Evolutionary conservation across 2,797 vertebrate genomes (phyloP), one percentile per base, ranked within the genome.

Genomic region (Sebastes hopkinsi): DNA sequence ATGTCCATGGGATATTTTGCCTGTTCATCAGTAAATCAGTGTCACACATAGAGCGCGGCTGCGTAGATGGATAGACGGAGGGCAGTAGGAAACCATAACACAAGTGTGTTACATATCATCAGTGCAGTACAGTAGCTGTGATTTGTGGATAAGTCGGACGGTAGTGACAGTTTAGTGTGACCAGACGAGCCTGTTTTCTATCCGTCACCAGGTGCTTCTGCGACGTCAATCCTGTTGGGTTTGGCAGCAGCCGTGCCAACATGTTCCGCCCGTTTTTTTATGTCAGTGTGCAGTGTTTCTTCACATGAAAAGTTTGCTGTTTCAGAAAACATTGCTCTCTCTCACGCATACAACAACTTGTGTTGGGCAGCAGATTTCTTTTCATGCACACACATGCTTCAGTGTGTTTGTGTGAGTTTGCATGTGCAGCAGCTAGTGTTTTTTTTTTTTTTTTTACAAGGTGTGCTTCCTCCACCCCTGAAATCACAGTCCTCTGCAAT

Each of bases 1-100:
- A 70, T 67, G 73, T 86, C 83, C 27, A 20, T 92, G 90, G 80
- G 83, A 90, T 89, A 90, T 90, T 90, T 85, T 82, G 55, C 50
- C 56, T 46, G 72, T 65, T 60, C 79, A 52, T 87, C 75, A 62
- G 68, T 92, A 79, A 79, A 86, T 91, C 87, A 87, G 8, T 1
- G 64, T 88, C 81, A 89, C 68, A 79, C 84, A 70, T 6, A 50
- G 71, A 80, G 70, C 18, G 46, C 13, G 20, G 81, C 62, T 86
- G 38, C 27, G 56, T 36, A 56, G 82, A 82, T 59, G 61, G 77
- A 81, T 67, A 69, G 73, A 67, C 30, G 32, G 71, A 81, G 75
- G 52, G 75, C 76, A 82, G 72, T 10, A 23, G 65, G 50, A 83
- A 71, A 80, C 68, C 76, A 61, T 82, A 61, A 71, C 93, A 86